A percentile compares a stretch with the other conserved stretches of the same genome.
Conservation (phyloP, 1,140 invertebrate species). For the Hermetia illucens region DNA sequence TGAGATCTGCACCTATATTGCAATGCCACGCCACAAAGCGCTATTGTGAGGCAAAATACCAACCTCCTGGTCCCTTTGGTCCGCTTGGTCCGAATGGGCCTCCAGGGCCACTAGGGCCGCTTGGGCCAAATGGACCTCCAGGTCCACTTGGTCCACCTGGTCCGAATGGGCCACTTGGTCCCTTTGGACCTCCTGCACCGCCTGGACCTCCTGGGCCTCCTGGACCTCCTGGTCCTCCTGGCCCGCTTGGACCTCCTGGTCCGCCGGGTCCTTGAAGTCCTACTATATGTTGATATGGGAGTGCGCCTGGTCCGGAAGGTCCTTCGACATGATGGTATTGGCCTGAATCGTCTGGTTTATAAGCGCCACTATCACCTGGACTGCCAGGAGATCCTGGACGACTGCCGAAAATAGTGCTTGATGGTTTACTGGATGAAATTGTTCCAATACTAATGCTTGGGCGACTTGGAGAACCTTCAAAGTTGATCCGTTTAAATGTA, state of each 20-base stretch:
- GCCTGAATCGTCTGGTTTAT: conserved; percentile 2
- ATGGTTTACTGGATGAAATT: too few relatives aligned
- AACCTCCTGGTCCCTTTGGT: neutral
- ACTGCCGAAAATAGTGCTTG: too few relatives aligned
- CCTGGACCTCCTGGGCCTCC: neutral
- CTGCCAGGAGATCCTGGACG: neutral
- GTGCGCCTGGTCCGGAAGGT: neutral
- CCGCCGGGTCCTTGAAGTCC: conserved; percentile 1
- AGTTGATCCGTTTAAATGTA: too few relatives aligned
- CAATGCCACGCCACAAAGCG: too few relatives aligned
- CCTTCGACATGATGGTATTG: conserved; percentile 3
- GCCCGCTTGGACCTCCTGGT: conserved; percentile 4
- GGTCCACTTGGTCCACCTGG: neutral
- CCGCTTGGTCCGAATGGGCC: neutral
- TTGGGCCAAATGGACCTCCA: neutral
- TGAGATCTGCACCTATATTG: too few relatives aligned
- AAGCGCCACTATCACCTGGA: neutral
- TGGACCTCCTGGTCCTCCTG: conserved; percentile 2
- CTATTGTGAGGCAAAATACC: neutral
- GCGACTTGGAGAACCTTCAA: too few relatives aligned
- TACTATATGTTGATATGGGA: neutral
- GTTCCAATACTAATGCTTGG: too few relatives aligned
- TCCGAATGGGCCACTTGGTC: conserved; percentile 1
- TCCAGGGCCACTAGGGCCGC: neutral
- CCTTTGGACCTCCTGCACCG: conserved; percentile 1